A percentile compares a stretch with the other conserved stretches of the same genome.
Conservation (phyloP, 2,888 invertebrate species). For the Syrista parreyssii region DNA sequence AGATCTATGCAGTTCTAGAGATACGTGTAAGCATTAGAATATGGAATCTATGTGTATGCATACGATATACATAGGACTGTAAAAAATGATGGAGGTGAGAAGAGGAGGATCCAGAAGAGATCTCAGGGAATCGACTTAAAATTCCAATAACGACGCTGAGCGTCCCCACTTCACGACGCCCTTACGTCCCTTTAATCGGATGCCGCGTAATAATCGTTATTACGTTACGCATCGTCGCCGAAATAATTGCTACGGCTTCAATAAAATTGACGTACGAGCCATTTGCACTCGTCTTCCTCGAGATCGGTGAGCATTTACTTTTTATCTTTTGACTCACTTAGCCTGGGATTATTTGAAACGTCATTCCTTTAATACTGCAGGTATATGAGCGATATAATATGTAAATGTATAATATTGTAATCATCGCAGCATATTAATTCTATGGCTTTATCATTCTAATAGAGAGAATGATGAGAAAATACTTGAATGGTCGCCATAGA, state of each 20-base stretch:
- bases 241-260: neutral
- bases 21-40: neutral
- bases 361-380: neutral
- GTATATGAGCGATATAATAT: neutral
- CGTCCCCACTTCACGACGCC: neutral
- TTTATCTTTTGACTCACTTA: neutral
- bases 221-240: conserved; percentile 20
- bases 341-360: neutral
- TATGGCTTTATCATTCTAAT: neutral
- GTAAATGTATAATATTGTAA: neutral
- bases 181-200: conserved; percentile 9
- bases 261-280: conserved; percentile 5
- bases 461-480: neutral
- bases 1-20: neutral
- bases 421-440: neutral
- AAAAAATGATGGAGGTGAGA: neutral
- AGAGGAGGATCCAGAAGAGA: conserved; percentile 5
- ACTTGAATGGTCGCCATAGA: neutral
- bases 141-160: conserved; percentile 11
- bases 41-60: neutral
- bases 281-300: neutral
- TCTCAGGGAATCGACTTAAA: conserved; percentile 9
- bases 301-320: neutral
- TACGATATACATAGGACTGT: neutral
- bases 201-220: conserved; percentile 23